phyloP scores from a whole-genome alignment of 2,113 vertebrate species.

The Poeciliopsis retropinna region DNA sequence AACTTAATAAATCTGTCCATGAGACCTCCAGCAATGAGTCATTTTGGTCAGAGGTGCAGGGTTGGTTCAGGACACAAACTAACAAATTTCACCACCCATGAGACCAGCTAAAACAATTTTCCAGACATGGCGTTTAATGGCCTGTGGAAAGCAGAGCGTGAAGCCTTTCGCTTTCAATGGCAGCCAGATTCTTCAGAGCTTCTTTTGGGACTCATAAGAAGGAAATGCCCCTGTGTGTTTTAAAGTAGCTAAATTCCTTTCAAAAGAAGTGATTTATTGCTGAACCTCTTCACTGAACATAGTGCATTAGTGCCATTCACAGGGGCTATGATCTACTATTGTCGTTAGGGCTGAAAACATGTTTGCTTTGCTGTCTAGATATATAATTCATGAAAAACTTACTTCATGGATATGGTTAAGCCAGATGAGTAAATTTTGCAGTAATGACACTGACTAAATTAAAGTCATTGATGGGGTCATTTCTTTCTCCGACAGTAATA shows the following conservation, averaged over 20 bases:
- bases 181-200: constrained; percentile 55
- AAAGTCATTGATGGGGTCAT: constrained; percentile 8
- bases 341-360: constrained; percentile 22
- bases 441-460: constrained; percentile 35
- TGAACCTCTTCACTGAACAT: constrained; percentile 47
- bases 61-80: constrained; percentile 50
- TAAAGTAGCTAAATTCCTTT: constrained; percentile 60
- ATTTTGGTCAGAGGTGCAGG: constrained; percentile 35
- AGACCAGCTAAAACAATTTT: constrained; percentile 68
- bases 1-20: constrained; percentile 16
- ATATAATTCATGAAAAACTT: constrained; percentile 16
- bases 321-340: constrained; percentile 36
- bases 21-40: constrained; percentile 29
- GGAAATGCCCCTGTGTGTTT: constrained; percentile 55
- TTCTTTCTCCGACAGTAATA: not conserved
- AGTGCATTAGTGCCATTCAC: constrained; percentile 56
- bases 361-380: constrained; percentile 53
- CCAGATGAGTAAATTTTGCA: constrained; percentile 27
- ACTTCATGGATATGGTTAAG: constrained; percentile 44
- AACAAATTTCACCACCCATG: constrained; percentile 44
- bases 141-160: constrained; percentile 58
- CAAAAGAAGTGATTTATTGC: constrained; percentile 66
- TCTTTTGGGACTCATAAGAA: constrained; percentile 45
- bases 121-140: constrained; percentile 75
- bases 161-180: constrained; percentile 63